phyloP scores from a whole-genome alignment of 2,113 vertebrate genomes.

The Channa maculata region DNA sequence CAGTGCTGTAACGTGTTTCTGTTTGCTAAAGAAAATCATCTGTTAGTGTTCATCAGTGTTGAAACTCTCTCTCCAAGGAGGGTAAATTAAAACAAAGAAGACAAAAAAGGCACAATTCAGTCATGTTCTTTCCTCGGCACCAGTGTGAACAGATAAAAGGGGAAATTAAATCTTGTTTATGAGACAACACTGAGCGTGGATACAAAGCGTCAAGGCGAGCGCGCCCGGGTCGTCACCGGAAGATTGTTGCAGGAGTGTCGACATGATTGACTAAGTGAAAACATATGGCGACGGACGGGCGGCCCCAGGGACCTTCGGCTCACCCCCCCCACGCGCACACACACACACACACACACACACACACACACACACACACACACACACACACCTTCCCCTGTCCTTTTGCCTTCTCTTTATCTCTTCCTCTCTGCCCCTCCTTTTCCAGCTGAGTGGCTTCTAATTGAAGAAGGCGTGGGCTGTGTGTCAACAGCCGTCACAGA shows the following conservation, averaged over 20 bases:
- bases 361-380: neutral
- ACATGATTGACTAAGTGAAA: slow-evolving; percentile 83
- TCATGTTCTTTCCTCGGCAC: slow-evolving; percentile 3
- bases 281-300: slow-evolving; percentile 69
- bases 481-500: slow-evolving; percentile 43
- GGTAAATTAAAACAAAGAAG: too few relatives aligned
- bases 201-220: slow-evolving; percentile 50
- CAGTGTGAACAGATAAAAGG: slow-evolving; percentile 54
- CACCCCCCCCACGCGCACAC: neutral
- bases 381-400: slow-evolving; percentile 1
- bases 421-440: slow-evolving; percentile 27
- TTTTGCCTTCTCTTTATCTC: slow-evolving; percentile 22
- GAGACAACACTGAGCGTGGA: slow-evolving; percentile 51
- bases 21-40: too few relatives aligned
- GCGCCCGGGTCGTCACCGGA: slow-evolving; percentile 49
- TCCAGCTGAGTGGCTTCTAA: slow-evolving; percentile 73
- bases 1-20: too few relatives aligned
- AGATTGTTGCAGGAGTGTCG: slow-evolving; percentile 71
- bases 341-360: too few relatives aligned
- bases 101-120: too few relatives aligned
- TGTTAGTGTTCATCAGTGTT: too few relatives aligned
- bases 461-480: slow-evolving; percentile 62
- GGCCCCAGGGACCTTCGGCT: slow-evolving; percentile 56
- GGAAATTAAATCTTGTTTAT: slow-evolving; percentile 72
- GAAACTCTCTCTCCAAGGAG: too few relatives aligned